Evolutionary conservation across 2,888 invertebrate species (phyloP).

Genomic region (Drosophila incognita): DNA sequence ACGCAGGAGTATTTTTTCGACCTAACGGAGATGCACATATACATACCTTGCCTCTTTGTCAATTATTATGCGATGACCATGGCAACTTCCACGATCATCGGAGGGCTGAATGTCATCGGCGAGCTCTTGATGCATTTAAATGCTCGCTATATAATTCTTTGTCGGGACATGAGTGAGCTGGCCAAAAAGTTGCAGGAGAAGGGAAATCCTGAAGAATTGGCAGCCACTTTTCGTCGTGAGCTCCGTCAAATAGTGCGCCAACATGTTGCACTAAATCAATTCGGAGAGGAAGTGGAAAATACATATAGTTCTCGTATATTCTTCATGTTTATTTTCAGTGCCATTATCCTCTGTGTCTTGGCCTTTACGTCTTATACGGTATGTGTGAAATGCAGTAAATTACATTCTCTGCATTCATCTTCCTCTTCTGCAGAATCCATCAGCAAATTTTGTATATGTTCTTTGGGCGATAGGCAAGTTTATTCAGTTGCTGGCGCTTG

Average conservation of each 20-base stretch:
- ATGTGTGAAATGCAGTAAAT: slow-evolving; percentile 9
- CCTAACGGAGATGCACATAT: slow-evolving; percentile 56
- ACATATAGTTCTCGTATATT: slow-evolving; percentile 79
- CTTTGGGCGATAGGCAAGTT: slow-evolving; percentile 73
- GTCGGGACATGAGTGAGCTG: slow-evolving; percentile 55
- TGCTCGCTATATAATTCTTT: slow-evolving; percentile 69
- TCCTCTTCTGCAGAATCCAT: slow-evolving; percentile 57
- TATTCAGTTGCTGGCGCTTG: slow-evolving; percentile 67
- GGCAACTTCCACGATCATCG: slow-evolving; percentile 69
- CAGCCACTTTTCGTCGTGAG: slow-evolving; percentile 55
- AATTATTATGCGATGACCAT: slow-evolving; percentile 67
- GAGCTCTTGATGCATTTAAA: slow-evolving; percentile 80
- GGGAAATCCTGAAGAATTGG: slow-evolving; percentile 24
- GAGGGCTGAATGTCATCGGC: slow-evolving; percentile 78
- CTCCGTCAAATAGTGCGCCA: slow-evolving; percentile 61
- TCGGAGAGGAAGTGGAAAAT: slow-evolving; percentile 66
- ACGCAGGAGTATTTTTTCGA: slow-evolving; percentile 72
- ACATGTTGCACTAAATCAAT: slow-evolving; percentile 71
- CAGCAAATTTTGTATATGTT: slow-evolving; percentile 56
- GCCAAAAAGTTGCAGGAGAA: slow-evolving; percentile 17
- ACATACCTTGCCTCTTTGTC: slow-evolving; percentile 57
- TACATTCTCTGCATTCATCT: not conserved
- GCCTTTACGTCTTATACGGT: slow-evolving; percentile 79
- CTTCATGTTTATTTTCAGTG: slow-evolving; percentile 75
- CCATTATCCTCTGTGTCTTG: slow-evolving; percentile 73